Conservation (phyloP, 2,113 vertebrate species). For the Oriolus oriolus region DNA sequence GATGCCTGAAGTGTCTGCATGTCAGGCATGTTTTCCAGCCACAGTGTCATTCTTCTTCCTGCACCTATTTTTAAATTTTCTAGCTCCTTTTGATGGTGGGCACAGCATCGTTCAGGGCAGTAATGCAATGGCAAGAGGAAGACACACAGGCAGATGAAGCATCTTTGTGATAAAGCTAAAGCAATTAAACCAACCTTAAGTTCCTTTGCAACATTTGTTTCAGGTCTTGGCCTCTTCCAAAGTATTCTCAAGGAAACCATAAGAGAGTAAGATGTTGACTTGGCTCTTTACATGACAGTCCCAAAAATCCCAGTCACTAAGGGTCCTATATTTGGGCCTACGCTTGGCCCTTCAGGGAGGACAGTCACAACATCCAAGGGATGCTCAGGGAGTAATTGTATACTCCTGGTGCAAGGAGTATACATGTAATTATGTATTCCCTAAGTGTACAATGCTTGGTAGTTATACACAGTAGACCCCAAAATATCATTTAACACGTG, state of each 20-base stretch:
- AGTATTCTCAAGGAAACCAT: neutral
- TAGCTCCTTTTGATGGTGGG: neutral
- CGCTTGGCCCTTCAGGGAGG: constrained; percentile 20
- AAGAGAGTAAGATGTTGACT: neutral
- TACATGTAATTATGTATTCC: constrained; percentile 55
- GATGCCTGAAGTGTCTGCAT: neutral
- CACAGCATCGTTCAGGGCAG: fast-evolving
- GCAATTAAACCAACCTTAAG: neutral
- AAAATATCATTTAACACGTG: constrained; percentile 76
- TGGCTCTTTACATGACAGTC: neutral
- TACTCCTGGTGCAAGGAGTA: constrained; percentile 46
- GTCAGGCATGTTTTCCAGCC: neutral
- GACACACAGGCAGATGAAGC: neutral
- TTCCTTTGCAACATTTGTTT: neutral
- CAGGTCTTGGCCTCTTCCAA: neutral
- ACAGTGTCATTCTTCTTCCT: neutral
- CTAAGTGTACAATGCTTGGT: constrained; percentile 42
- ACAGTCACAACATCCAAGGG: constrained; percentile 22
- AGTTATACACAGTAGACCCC: constrained; percentile 65
- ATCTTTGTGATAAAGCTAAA: neutral
- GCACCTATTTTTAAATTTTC: neutral
- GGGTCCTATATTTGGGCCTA: neutral
- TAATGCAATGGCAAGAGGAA: neutral
- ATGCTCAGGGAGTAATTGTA: constrained; percentile 59
- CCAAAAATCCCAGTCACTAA: neutral